Percentiles rank a stretch among this genome's conserved stretches.
These are phyloP conservation scores for Eristalis pertinax DNA, from an alignment of 2,888 invertebrate genomes.

Conservation along the genomic window DNA sequence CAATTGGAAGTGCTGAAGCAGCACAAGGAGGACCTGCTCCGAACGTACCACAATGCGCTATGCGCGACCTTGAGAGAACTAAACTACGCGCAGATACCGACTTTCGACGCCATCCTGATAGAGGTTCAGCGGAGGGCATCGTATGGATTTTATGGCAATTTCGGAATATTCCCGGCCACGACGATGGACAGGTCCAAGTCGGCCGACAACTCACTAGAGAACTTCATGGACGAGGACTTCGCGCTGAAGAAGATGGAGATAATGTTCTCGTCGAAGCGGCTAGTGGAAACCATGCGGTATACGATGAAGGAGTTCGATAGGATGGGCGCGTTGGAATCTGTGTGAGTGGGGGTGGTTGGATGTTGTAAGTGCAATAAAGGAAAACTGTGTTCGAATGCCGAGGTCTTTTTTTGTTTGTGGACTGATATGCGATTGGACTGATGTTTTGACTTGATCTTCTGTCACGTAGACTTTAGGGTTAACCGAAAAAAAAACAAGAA, in stretches of 20 bases:
- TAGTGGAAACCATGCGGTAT: slow-evolving; percentile 75
- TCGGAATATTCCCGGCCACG: slow-evolving; percentile 76
- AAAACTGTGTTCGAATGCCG: not conserved
- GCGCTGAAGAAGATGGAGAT: slow-evolving; percentile 74
- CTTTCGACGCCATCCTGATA: slow-evolving; percentile 74
- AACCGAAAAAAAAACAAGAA: not conserved
- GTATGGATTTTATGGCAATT: slow-evolving; percentile 77
- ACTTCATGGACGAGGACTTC: slow-evolving; percentile 75
- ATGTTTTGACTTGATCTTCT: too few relatives aligned
- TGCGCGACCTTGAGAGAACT: slow-evolving; percentile 72
- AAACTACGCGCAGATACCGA: slow-evolving; percentile 74
- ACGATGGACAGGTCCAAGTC: slow-evolving; percentile 76
- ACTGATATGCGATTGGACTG: too few relatives aligned
- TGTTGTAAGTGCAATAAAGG: not conserved
- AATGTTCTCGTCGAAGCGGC: slow-evolving; percentile 76
- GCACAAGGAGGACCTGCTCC: slow-evolving; percentile 75
- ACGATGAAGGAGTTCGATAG: slow-evolving; percentile 77
- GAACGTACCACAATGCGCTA: slow-evolving; percentile 76
- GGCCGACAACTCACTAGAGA: slow-evolving; percentile 76
- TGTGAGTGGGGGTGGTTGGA: not conserved
- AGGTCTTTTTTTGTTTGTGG: too few relatives aligned
- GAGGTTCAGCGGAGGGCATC: slow-evolving; percentile 76
- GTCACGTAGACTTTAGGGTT: too few relatives aligned
- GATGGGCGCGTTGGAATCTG: slow-evolving; percentile 75
- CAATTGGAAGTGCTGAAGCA: slow-evolving; percentile 75